Base-by-base conservation (phyloP, 2,113 vertebrate species). In the Microtus montanus region DNA sequence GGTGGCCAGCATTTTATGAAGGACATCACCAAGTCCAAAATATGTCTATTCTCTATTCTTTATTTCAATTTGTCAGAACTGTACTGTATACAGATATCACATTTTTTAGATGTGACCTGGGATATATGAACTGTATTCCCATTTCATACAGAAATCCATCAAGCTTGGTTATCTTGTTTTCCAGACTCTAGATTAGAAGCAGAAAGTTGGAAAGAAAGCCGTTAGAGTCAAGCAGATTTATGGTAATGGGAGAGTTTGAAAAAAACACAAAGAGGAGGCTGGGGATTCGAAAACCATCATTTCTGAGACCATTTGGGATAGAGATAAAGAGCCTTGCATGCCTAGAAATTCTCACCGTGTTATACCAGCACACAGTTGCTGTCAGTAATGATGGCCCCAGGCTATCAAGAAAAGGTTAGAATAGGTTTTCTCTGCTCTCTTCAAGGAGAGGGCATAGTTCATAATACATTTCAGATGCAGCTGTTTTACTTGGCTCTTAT, bases 201-300 rank as follows among this genome's bases (percentile, higher is more conserved):
- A 83, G 82, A 89, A 95, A 95, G 93, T 96, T 90, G 87, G 82
- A 93, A 95, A 94, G 68, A 86, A 97, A 96, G 77, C 92, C 47
- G 49, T 94, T 94, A 89, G 33, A 96, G 87, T 79, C 93, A 96
- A 87, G 87, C 58, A 97, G 92, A 96, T 97, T 95, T 93, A 96
- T 97, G 97, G 91, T 95, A 98, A 97, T 92, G 68, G 94, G 54
- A 70, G 87, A 93, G 70, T 95, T 82, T 92, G 93, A 83, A 92
- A 92, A 35, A 83, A 28, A 90, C 24, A 89, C 87, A 91, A 87
- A 84, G 88, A 78, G 80, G 92, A 85, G 87, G n/a, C 33, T 66
- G n/a, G 70, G 79, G 75, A 95, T 77, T 92, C 64, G 73, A 95
- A 96, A 78, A 83, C 7, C 70, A 93, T 96, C 78, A 73, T 97